Evolutionary conservation across 1,140 invertebrate genomes (phyloP), one percentile per base, ranked within the genome.

Genomic region (Cyrtorhinus lividipennis): DNA sequence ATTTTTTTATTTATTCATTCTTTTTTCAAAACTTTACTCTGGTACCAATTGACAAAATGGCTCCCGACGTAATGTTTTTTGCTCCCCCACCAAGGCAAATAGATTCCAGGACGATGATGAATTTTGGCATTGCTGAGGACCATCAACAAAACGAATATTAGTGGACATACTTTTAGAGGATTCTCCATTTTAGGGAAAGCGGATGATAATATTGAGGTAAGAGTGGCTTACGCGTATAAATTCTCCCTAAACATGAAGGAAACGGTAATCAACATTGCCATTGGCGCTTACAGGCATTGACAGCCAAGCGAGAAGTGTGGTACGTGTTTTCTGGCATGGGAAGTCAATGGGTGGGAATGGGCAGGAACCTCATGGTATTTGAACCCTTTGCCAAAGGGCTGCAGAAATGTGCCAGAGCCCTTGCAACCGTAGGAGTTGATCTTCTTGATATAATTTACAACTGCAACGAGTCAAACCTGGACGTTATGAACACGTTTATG

Each of bases 281-380:
- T 38, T 38, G 15, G 30, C 30, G 30, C 15, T 38, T 38, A 8
- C 30, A 38, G 30, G 30, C 5, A 15, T 38, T 38, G 30, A 5
- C 30, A 38, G 5, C 30, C 5, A 38, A 38, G 30, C 30, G 30
- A 38, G 20, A 58, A 26, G 74, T 97, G 26, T 97, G 92, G 88
- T 96, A 83, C 73, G 78, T 98, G 38, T 98, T 95, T 74, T 88
- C 92, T 57, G 95, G 95, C 38, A 97, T 98, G 93, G 95, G 95
- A 12, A 85, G 86, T 38, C 95, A 98, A 76, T 98, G 94, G 94
- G 77, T 84, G 53, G 90, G 90, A 64, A 98, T 98, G 93, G 92
- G 82, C 2, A 83, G 83, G 69, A 79, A 86, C 20, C 75, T 98
- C 26, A 83, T 96, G 78, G 70, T 78, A 45, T 77, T 98, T 44